phyloP scores from a whole-genome alignment of 1,140 invertebrate genomes.

The Euwallacea fornicatus region DNA sequence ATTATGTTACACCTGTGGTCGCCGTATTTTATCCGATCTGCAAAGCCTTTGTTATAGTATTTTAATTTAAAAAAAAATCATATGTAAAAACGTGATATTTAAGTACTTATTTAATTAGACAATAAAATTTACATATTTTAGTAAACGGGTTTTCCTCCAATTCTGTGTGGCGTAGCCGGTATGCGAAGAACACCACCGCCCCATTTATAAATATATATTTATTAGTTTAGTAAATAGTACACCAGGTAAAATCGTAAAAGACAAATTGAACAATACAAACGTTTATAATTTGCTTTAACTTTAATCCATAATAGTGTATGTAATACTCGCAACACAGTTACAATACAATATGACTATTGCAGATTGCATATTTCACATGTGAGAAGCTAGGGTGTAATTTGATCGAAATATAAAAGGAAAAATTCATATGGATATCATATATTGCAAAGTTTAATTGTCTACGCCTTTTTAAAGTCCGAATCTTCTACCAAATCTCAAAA shows the following conservation, averaged over 20 bases:
- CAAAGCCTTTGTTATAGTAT: too few species aligned
- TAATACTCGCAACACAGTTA: neutral
- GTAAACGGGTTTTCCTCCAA: too few species aligned
- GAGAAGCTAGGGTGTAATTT: slow-evolving; percentile 15
- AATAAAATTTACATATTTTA: too few species aligned
- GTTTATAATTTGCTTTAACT: too few species aligned
- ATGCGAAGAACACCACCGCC: slow-evolving; percentile 15
- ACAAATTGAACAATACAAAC: too few species aligned
- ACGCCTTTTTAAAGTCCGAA: slow-evolving; percentile 51
- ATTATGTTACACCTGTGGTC: too few species aligned
- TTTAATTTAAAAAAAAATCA: too few species aligned
- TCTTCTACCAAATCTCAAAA: slow-evolving; percentile 75
- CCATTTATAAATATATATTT: slow-evolving; percentile 38
- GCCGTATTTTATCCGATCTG: too few species aligned
- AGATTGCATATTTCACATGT: slow-evolving; percentile 16
- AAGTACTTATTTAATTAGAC: too few species aligned
- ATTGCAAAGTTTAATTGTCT: slow-evolving; percentile 3
- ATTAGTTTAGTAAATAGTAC: slow-evolving; percentile 18
- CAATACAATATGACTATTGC: neutral
- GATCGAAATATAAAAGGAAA: neutral
- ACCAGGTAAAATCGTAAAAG: neutral
- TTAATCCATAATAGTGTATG: too few species aligned
- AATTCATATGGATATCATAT: neutral
- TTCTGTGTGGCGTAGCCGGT: too few species aligned
- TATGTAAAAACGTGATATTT: too few species aligned